Conservation (phyloP, 2,888 invertebrate genomes). For the Leucoma salicis region DNA sequence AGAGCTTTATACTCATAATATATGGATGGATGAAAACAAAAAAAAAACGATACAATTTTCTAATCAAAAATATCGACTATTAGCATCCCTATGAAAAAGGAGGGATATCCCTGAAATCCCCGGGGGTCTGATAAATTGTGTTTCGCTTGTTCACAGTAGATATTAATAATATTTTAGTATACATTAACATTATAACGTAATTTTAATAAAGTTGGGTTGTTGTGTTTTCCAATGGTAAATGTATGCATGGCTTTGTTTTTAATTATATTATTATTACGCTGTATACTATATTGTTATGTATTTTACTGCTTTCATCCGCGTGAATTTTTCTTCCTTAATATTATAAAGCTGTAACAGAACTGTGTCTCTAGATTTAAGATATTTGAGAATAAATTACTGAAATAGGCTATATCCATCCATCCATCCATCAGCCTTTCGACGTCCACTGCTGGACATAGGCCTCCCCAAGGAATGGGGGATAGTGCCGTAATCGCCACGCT, state of each 20-base stretch:
- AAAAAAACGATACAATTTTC: not conserved
- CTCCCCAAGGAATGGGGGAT: no score
- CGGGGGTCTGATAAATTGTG: slow-evolving; percentile 14
- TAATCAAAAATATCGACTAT: not conserved
- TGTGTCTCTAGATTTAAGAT: no score
- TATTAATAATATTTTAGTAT: slow-evolving; percentile 17
- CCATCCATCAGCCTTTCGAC: no score
- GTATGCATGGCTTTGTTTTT: not conserved
- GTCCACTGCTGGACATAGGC: no score
- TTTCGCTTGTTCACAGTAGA: slow-evolving; percentile 12
- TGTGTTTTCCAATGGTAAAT: not conserved
- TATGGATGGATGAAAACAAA: not conserved
- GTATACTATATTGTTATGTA: no score
- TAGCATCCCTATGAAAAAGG: slow-evolving; percentile 18
- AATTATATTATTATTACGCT: no score
- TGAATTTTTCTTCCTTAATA: no score
- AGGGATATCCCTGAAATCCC: slow-evolving; percentile 33
- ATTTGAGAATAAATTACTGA: no score
- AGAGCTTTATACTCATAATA: not conserved
- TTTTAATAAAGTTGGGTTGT: slow-evolving; percentile 8
- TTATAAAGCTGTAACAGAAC: no score
- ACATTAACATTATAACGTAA: slow-evolving; percentile 11
- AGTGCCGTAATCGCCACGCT: no score
- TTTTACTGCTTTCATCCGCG: no score
- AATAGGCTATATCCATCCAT: no score